Conservation (phyloP, 2,113 vertebrate species). For the Delphinapterus leucas region DNA sequence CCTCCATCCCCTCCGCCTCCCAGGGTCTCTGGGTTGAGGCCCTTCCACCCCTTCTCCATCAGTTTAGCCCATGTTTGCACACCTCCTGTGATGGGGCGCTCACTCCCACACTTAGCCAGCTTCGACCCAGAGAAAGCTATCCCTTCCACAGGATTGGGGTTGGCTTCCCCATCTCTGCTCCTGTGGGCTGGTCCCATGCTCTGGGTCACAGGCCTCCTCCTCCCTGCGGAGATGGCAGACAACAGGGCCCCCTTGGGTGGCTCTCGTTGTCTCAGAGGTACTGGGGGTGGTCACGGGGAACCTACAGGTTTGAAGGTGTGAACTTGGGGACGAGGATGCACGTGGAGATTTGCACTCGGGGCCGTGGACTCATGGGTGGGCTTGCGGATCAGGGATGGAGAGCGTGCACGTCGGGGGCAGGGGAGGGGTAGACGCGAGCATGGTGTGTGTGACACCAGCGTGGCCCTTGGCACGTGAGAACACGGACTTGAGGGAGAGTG, state of each 20-base stretch:
- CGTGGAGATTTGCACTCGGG: accelerated
- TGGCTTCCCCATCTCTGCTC: background rate
- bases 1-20: background rate
- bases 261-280: background rate
- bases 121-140: background rate
- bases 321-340: background rate
- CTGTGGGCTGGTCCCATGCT: background rate
- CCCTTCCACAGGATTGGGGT: accelerated
- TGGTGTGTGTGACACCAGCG: background rate
- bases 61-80: background rate
- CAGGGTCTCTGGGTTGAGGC: background rate
- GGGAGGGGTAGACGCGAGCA: accelerated
- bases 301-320: too few relatives aligned
- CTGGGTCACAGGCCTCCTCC: background rate
- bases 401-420: accelerated
- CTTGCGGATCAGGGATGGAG: accelerated
- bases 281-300: background rate
- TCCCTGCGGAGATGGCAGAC: background rate
- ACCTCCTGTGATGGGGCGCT: background rate
- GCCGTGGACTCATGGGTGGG: background rate
- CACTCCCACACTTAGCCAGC: background rate
- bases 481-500: accelerated
- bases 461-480: background rate
- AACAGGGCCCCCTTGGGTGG: accelerated
- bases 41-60: background rate